A percentile compares a stretch with the other conserved stretches of the same genome.
phyloP scores from a whole-genome alignment of 2,113 vertebrate genomes.

The Potamarius usumacintae region DNA sequence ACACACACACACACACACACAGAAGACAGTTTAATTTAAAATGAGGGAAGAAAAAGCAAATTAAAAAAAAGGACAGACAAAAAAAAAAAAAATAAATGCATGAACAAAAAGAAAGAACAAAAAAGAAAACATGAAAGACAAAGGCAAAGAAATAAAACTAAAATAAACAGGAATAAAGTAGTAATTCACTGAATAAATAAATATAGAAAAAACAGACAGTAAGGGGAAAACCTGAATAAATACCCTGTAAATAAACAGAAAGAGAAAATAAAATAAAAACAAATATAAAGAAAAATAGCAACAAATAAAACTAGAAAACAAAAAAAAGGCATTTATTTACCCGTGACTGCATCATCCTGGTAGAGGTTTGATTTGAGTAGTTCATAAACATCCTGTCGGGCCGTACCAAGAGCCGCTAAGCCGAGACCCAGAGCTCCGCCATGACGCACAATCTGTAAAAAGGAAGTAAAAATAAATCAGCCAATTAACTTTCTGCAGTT shows the following conservation, averaged over 20 bases:
- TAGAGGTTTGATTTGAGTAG: slow-evolving; percentile 97
- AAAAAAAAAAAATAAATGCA: background rate
- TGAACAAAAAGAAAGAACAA: background rate
- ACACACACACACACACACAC: background rate
- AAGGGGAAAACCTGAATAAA: background rate
- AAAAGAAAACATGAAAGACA: background rate
- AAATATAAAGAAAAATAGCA: background rate
- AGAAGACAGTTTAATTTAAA: background rate
- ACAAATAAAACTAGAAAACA: background rate
- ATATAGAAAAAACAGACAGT: no score
- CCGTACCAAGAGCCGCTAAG: slow-evolving; percentile 93
- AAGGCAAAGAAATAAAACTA: background rate
- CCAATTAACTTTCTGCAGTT: background rate
- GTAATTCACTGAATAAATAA: no score
- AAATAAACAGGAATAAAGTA: background rate
- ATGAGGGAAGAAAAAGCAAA: background rate
- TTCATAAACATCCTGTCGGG: slow-evolving; percentile 96
- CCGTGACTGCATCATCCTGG: slow-evolving; percentile 98
- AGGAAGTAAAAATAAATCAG: background rate
- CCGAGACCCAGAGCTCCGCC: slow-evolving; percentile 93
- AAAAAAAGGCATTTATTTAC: slow-evolving; percentile 61
- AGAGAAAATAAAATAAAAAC: background rate
- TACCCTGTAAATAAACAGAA: background rate
- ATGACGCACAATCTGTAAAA: slow-evolving; percentile 90
- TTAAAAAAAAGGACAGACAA: background rate